phyloP scores from a whole-genome alignment of 2,113 vertebrate species.

The Chlorodrepanis virens region DNA sequence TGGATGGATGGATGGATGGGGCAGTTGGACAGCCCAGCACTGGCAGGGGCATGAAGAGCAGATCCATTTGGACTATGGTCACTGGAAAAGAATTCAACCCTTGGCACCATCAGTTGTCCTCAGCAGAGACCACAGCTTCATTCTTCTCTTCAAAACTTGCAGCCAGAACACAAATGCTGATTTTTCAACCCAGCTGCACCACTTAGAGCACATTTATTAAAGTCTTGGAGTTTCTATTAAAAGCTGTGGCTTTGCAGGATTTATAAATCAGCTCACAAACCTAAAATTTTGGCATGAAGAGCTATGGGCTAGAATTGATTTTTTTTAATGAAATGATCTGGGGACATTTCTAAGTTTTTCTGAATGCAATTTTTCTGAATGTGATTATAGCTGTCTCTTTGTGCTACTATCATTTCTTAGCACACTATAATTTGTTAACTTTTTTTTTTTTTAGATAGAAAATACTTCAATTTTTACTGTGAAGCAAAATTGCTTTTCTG shows the following conservation, averaged over 20 bases:
- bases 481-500: conserved; percentile 18
- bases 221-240: conserved; percentile 40
- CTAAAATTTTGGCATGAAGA: conserved; percentile 28
- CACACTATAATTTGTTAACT: conserved; percentile 30
- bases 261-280: conserved; percentile 33
- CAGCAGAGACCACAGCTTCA: accelerated
- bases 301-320: background rate
- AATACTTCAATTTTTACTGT: conserved; percentile 17
- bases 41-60: background rate
- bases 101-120: background rate
- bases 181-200: conserved; percentile 17
- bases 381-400: conserved; percentile 43
- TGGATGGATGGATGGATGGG: background rate
- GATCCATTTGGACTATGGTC: background rate
- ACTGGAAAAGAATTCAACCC: accelerated
- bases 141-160: background rate
- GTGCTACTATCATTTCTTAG: conserved; percentile 26
- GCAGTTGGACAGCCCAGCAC: background rate
- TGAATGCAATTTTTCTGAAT: background rate
- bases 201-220: background rate
- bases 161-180: background rate
- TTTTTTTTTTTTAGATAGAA: background rate
- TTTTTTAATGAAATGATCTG: conserved; percentile 37
- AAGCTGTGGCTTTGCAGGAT: background rate
- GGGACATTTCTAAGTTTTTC: conserved; percentile 33